These are phyloP conservation scores for Prionace glauca DNA, from an alignment of 2,797 vertebrate genomes.

Conservation along the genomic window DNA sequence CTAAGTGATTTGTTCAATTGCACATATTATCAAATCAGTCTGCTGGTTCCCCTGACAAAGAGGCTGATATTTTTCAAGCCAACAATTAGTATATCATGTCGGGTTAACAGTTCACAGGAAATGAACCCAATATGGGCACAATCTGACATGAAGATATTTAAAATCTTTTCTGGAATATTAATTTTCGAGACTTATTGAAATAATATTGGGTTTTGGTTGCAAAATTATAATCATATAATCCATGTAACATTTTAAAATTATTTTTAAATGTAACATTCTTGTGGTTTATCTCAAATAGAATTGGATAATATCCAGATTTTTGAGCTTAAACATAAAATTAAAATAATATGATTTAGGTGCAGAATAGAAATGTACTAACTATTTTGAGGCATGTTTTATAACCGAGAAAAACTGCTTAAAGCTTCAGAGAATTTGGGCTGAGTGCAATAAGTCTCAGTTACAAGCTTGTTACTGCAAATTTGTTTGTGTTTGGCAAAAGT, in stretches of 20 bases:
- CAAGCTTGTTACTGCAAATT: not conserved
- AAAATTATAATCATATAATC: not conserved
- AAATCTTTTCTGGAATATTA: not conserved
- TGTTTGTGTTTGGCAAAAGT: not conserved
- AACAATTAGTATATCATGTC: slow-evolving; percentile 31
- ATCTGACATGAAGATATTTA: slow-evolving; percentile 12
- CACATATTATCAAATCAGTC: slow-evolving; percentile 33
- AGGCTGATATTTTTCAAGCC: slow-evolving; percentile 34
- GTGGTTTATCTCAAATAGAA: not conserved
- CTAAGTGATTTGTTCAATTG: slow-evolving; percentile 29
- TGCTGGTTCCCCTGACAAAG: slow-evolving; percentile 34
- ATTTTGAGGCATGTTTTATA: not conserved
- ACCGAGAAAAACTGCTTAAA: not conserved
- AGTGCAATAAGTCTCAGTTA: not conserved
- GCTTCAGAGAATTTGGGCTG: not conserved
- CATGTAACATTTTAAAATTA: not conserved
- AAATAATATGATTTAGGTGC: not conserved
- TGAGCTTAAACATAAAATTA: not conserved
- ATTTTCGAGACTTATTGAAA: not conserved
- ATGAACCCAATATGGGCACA: slow-evolving; percentile 32
- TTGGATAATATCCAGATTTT: not conserved
- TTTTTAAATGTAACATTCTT: not conserved
- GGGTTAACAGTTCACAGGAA: slow-evolving; percentile 35
- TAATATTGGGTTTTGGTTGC: not conserved
- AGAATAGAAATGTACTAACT: not conserved